Evolutionary conservation across 2,113 vertebrate species (phyloP).

Genomic region (Clarias gariepinus): DNA sequence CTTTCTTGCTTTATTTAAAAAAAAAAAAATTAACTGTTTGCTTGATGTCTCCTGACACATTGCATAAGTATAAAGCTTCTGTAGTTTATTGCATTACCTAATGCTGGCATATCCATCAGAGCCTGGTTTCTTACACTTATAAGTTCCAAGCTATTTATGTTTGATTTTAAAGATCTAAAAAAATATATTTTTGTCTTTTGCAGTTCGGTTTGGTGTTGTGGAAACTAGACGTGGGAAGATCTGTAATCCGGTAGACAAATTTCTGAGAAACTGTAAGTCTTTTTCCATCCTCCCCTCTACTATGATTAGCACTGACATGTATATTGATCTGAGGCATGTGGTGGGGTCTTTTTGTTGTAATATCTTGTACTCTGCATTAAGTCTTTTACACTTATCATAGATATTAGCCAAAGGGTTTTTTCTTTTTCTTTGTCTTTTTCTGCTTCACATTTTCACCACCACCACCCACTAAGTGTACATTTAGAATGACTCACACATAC

Average conservation of each 20-base stretch:
- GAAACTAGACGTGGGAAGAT: slow-evolving; percentile 1
- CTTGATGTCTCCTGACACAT: slow-evolving; percentile 25
- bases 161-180: not conserved
- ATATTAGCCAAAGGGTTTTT: not conserved
- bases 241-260: slow-evolving; percentile 11
- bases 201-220: slow-evolving; percentile 38
- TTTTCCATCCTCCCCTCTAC: not conserved
- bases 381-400: not conserved
- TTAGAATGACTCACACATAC: slow-evolving; percentile 34
- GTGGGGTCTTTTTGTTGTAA: not conserved
- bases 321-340: not conserved
- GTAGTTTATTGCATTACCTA: slow-evolving; percentile 21
- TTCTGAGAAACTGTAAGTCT: slow-evolving; percentile 39
- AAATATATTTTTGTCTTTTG: not conserved
- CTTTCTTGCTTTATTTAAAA: no score
- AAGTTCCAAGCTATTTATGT: not conserved
- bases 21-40: not conserved
- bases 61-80: slow-evolving; percentile 22
- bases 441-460: slow-evolving; percentile 1
- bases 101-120: slow-evolving; percentile 1
- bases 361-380: not conserved
- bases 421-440: not conserved
- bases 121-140: slow-evolving; percentile 26
- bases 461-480: slow-evolving; percentile 28
- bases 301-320: not conserved